These are phyloP conservation scores for Nesoenas mayeri DNA, from an alignment of 2,113 vertebrate species.

Conservation along the genomic window DNA sequence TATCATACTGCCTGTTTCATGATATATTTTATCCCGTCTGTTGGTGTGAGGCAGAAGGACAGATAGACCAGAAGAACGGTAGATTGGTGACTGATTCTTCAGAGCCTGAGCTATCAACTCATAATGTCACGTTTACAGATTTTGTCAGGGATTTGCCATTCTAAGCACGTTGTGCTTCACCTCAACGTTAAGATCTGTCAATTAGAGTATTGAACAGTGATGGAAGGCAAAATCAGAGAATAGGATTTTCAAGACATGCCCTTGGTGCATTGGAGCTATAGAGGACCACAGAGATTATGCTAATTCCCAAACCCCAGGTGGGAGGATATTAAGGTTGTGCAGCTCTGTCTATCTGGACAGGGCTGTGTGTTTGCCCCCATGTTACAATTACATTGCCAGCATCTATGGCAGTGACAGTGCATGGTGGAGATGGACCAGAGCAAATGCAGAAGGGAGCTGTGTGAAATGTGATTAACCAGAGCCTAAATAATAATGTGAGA, in stretches of 20 bases:
- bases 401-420: neutral
- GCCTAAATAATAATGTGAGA: neutral
- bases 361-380: rapidly evolving
- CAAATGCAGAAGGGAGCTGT: neutral
- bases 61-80: neutral
- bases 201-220: conserved; percentile 32
- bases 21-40: neutral
- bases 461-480: neutral
- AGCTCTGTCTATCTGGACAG: neutral
- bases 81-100: neutral
- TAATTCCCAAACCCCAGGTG: neutral
- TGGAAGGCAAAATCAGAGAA: conserved; percentile 25
- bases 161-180: conserved; percentile 8
- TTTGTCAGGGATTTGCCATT: conserved; percentile 26
- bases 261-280: neutral
- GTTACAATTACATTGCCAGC: neutral
- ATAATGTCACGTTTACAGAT: neutral
- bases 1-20: neutral
- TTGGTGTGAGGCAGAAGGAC: neutral
- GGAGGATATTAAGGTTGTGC: neutral
- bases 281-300: neutral
- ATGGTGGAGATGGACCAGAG: neutral
- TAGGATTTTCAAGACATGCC: neutral
- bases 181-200: conserved; percentile 11
- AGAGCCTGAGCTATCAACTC: neutral